These are phyloP conservation scores for Montipora sp. DNA, from an alignment of 64 coral and sea anemone genomes.

Conservation along the genomic window DNA sequence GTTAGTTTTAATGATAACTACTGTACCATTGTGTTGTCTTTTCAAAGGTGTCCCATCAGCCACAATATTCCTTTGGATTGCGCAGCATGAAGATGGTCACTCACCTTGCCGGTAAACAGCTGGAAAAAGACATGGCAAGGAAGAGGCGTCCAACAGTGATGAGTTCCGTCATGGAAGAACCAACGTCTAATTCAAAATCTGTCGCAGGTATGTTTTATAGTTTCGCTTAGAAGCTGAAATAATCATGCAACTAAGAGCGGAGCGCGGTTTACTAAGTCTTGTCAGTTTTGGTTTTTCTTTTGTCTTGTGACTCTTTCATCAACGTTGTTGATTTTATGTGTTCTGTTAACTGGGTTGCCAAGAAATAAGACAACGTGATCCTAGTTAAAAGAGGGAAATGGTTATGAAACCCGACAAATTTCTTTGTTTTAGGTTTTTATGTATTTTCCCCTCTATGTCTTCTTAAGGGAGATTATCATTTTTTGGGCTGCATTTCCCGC, in stretches of 20 bases:
- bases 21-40: not conserved
- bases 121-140: constrained; percentile 53
- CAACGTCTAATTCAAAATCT: not conserved
- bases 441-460: too few species aligned
- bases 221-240: not conserved
- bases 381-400: too few species aligned
- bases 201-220: constrained; percentile 35
- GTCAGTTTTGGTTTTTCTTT: too few species aligned
- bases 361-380: too few species aligned
- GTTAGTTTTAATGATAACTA: too few species aligned
- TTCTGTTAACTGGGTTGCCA: too few species aligned
- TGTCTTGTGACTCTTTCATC: too few species aligned
- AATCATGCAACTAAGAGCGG: not conserved
- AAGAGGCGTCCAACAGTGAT: not conserved
- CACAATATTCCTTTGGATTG: constrained; percentile 76
- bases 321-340: too few species aligned
- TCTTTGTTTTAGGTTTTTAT: too few species aligned
- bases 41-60: constrained; percentile 41
- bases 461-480: too few species aligned
- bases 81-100: constrained; percentile 80
- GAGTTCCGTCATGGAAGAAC: constrained; percentile 1
- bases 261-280: not conserved
- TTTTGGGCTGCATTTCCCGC: too few species aligned
- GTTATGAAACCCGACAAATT: too few species aligned
- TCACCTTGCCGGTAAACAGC: constrained; percentile 62